phyloP scores from a whole-genome alignment of 2,888 invertebrate genomes.

The Stegana nigrithorax region DNA sequence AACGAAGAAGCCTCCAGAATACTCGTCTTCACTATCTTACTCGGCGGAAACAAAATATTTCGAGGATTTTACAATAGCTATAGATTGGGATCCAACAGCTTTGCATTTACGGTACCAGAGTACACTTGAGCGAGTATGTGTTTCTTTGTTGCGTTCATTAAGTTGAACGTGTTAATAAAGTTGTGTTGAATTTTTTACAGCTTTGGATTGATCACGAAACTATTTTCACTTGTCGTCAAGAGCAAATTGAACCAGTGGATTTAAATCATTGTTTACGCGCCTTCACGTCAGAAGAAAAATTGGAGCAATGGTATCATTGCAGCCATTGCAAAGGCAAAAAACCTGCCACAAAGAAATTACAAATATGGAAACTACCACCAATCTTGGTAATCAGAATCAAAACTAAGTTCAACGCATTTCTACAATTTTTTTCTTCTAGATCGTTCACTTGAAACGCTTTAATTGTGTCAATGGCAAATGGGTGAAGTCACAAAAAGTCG shows the following conservation, averaged over 20 bases:
- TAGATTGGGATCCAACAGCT: conserved; percentile 96
- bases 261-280: conserved; percentile 86
- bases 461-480: conserved; percentile 91
- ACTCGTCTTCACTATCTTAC: conserved; percentile 51
- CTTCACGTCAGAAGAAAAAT: conserved; percentile 87
- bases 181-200: no score
- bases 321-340: conserved; percentile 84
- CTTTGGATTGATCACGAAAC: conserved; percentile 82
- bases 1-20: conserved; percentile 50
- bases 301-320: conserved; percentile 89
- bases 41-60: conserved; percentile 54
- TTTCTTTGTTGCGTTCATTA: not conserved
- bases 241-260: conserved; percentile 85
- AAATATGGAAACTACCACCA: conserved; percentile 92
- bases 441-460: conserved; percentile 92
- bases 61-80: conserved; percentile 74
- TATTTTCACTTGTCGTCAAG: conserved; percentile 76
- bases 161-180: not conserved
- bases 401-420: not conserved
- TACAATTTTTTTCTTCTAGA: conserved; percentile 72
- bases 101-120: conserved; percentile 89
- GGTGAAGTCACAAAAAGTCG: conserved; percentile 95
- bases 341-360: conserved; percentile 89
- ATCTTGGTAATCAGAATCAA: conserved; percentile 81
- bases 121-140: conserved; percentile 76